phyloP scores from a whole-genome alignment of 1,140 invertebrate genomes.

The Laupala kohalensis region DNA sequence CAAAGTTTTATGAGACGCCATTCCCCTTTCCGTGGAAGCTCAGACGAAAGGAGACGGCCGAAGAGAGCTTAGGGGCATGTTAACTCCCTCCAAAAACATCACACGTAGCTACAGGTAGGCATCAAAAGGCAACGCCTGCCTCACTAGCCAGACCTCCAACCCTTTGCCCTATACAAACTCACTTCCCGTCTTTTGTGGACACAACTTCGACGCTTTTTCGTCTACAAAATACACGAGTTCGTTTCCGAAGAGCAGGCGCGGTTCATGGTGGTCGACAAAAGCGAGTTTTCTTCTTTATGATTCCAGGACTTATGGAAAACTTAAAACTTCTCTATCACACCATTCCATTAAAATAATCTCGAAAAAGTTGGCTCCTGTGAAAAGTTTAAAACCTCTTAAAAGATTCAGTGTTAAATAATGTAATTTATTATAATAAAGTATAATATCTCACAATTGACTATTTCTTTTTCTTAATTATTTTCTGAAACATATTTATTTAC shows the following conservation, averaged over 20 bases:
- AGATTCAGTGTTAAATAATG: too few species aligned
- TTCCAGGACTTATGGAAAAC: too few species aligned
- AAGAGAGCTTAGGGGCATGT: not conserved
- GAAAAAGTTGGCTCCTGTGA: too few species aligned
- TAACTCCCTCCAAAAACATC: not conserved
- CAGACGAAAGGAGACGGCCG: not conserved
- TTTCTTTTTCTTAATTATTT: too few species aligned
- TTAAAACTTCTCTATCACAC: too few species aligned
- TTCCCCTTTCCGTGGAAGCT: not conserved
- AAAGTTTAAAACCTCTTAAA: too few species aligned
- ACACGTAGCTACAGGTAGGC: not conserved
- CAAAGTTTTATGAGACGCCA: not conserved
- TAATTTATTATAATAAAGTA: too few species aligned
- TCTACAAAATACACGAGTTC: not conserved
- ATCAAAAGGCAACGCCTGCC: not conserved
- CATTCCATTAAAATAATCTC: too few species aligned
- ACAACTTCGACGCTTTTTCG: not conserved
- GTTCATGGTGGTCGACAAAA: not conserved
- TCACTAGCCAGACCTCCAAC: not conserved
- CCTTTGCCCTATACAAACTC: not conserved
- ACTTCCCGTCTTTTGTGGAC: not conserved
- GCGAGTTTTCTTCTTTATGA: not conserved
- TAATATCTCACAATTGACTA: too few species aligned
- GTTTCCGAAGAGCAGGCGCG: not conserved
- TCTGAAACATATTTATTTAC: too few species aligned